Percentiles rank a stretch among this genome's conserved stretches.
Conservation (phyloP, 1,140 invertebrate species). For the Atta cephalotes region DNA sequence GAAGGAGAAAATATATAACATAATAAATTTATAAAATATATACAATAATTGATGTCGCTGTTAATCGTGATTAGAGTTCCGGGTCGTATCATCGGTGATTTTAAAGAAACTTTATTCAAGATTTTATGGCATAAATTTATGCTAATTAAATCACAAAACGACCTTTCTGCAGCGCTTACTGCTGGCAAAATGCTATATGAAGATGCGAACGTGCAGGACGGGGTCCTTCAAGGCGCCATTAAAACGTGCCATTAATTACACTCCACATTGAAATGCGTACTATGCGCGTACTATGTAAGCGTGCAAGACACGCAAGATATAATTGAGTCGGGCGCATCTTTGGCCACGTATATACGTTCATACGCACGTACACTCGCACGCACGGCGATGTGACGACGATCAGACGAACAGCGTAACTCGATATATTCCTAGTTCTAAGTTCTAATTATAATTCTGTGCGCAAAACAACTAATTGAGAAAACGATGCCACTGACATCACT, state of each 20-base stretch:
- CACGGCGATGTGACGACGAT: not conserved
- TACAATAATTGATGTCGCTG: constrained; percentile 19
- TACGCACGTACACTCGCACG: not conserved
- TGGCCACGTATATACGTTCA: not conserved
- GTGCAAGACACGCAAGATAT: constrained; percentile 41
- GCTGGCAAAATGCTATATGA: not conserved
- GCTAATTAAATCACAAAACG: not conserved
- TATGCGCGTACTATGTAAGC: constrained; percentile 28
- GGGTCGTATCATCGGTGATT: not conserved
- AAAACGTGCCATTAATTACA: constrained; percentile 46
- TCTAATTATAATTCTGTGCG: constrained; percentile 55
- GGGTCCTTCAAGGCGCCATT: constrained; percentile 30
- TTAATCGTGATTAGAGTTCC: not conserved
- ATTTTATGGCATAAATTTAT: not conserved
- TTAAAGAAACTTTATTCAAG: not conserved
- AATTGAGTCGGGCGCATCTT: constrained; percentile 43
- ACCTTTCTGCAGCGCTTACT: not conserved
- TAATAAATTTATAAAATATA: not conserved
- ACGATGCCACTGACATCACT: constrained; percentile 22
- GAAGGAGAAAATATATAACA: not conserved
- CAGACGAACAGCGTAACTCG: constrained; percentile 60
- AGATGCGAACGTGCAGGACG: not conserved
- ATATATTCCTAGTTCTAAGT: constrained; percentile 65
- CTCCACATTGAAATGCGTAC: constrained; percentile 32
- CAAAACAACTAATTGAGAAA: constrained; percentile 54